Evolutionary conservation across 1,140 invertebrate species (phyloP).

Genomic region (Rhysida immarginata): DNA sequence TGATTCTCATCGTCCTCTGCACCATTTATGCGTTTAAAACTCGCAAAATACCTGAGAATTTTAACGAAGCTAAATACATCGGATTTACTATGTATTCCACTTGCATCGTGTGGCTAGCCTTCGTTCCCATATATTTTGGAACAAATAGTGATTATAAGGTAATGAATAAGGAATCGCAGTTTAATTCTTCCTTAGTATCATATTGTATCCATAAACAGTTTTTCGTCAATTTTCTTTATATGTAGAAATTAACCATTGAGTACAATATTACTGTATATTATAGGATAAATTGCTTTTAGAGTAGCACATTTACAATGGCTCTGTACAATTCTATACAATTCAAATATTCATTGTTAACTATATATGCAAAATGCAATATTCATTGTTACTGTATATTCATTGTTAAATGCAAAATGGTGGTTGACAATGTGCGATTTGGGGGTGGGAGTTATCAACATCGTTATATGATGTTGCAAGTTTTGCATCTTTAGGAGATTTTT

Average conservation of each 20-base stretch:
- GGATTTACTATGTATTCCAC: conserved; percentile 62
- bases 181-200: background rate
- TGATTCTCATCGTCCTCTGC: conserved; percentile 51
- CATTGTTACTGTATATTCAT: too few relatives aligned
- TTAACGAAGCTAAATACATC: conserved; percentile 53
- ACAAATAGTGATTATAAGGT: conserved; percentile 48
- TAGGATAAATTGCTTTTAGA: background rate
- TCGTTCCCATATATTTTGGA: conserved; percentile 52
- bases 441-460: too few relatives aligned
- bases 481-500: too few relatives aligned
- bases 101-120: conserved; percentile 57
- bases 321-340: too few relatives aligned
- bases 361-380: too few relatives aligned
- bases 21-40: conserved; percentile 59
- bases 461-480: too few relatives aligned
- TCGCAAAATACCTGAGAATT: conserved; percentile 54
- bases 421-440: too few relatives aligned
- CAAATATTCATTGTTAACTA: too few relatives aligned
- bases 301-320: background rate
- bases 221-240: background rate
- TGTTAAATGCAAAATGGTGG: too few relatives aligned
- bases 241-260: background rate
- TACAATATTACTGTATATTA: too few relatives aligned
- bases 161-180: background rate
- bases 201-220: background rate